phyloP scores from a whole-genome alignment of 2,888 invertebrate genomes.

The Hesperia comma region DNA sequence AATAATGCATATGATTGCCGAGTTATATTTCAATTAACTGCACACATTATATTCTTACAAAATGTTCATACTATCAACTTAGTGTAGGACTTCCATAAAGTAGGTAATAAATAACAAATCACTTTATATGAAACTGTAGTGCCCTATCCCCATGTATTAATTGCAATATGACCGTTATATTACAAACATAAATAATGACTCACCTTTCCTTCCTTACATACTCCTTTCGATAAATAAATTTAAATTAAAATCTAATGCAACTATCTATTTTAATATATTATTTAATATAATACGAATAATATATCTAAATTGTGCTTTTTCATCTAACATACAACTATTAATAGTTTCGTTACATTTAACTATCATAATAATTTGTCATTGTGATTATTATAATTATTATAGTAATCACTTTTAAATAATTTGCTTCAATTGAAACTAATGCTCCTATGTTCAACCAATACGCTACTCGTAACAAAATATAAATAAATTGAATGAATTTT shows the following conservation, averaged over 20 bases:
- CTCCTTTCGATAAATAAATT: slow-evolving; percentile 8
- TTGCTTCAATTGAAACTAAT: neutral
- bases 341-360: neutral
- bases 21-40: too few relatives aligned
- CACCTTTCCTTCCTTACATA: slow-evolving; percentile 19
- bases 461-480: neutral
- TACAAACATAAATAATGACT: too few relatives aligned
- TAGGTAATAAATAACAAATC: too few relatives aligned
- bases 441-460: neutral
- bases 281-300: slow-evolving; percentile 4
- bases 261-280: neutral
- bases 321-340: neutral
- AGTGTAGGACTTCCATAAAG: too few relatives aligned
- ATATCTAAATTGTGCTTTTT: slow-evolving; percentile 7
- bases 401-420: too few relatives aligned
- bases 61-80: too few relatives aligned
- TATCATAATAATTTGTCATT: neutral
- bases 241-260: slow-evolving; percentile 20
- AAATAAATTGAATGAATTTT: neutral
- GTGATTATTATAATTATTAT: too few relatives aligned
- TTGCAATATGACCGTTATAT: too few relatives aligned
- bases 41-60: too few relatives aligned
- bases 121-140: too few relatives aligned
- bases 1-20: too few relatives aligned
- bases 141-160: too few relatives aligned